phyloP scores from a whole-genome alignment of 2,113 vertebrate species.

The Stigmatopora argus region DNA sequence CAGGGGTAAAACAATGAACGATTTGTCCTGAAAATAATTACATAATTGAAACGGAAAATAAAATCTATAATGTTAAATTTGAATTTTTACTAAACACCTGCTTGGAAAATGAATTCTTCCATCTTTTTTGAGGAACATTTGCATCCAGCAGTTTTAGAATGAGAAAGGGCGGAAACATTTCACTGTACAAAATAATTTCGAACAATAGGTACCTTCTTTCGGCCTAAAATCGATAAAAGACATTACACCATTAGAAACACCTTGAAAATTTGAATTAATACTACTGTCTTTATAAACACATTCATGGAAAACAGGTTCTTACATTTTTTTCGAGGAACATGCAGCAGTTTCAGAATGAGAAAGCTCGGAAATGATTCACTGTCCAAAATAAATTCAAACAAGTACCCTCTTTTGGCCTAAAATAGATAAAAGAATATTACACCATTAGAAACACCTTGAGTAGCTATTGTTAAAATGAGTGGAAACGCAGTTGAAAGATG shows the following conservation, averaged over 20 bases:
- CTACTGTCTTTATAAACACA: no score
- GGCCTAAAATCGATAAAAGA: neutral
- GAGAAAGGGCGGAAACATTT: neutral
- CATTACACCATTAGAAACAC: neutral
- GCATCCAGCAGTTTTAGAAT: neutral
- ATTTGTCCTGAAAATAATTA: neutral
- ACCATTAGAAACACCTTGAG: neutral
- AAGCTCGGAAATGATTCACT: neutral
- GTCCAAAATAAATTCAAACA: neutral
- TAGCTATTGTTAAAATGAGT: neutral
- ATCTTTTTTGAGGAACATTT: neutral
- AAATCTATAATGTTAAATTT: no score
- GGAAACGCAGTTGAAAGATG: neutral
- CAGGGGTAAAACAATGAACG: neutral
- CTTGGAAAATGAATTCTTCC: no score
- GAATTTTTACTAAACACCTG: no score
- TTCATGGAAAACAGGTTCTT: no score
- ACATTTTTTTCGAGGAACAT: neutral
- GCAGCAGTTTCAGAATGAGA: neutral
- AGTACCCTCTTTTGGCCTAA: neutral
- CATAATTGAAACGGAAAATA: neutral
- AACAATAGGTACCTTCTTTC: neutral
- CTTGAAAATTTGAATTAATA: no score
- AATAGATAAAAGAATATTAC: neutral
- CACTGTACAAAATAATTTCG: neutral